Percentiles rank a stretch among this genome's conserved stretches.
phyloP scores from a whole-genome alignment of 2,113 vertebrate species.

The Pterocles orientalis region DNA sequence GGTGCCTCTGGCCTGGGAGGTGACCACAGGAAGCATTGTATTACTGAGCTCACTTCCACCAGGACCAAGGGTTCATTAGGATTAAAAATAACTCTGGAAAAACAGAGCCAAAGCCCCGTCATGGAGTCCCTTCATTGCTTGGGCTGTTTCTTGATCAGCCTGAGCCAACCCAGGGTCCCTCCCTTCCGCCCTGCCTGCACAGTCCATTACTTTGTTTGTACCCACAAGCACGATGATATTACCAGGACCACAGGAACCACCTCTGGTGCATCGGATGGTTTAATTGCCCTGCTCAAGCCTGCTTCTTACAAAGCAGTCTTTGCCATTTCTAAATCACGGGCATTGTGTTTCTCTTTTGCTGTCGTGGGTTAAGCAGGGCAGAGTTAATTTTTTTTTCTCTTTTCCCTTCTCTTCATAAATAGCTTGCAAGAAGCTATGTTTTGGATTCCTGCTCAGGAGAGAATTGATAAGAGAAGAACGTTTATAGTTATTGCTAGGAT shows the following conservation, averaged over 20 bases:
- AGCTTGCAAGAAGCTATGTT: too few species aligned
- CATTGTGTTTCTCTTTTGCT: neutral
- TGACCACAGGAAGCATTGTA: conserved; percentile 12
- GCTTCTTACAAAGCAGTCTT: neutral
- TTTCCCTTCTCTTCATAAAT: too few species aligned
- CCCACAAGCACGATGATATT: neutral
- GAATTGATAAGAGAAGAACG: too few species aligned
- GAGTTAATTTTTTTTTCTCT: too few species aligned
- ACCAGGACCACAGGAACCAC: neutral
- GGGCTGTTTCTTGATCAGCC: neutral
- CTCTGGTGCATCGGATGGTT: neutral
- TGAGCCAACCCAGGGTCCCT: neutral
- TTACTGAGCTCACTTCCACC: conserved; percentile 58
- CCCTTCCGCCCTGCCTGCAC: neutral
- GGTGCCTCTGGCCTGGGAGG: neutral
- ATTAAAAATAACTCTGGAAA: conserved; percentile 17
- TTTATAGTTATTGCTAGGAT: too few species aligned
- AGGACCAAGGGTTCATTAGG: neutral
- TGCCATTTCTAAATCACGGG: neutral
- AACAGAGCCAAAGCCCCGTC: neutral
- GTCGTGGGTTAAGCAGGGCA: too few species aligned
- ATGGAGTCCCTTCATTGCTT: neutral
- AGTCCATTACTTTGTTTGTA: neutral
- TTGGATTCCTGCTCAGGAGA: too few species aligned
- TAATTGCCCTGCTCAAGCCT: neutral